A percentile compares a stretch with the other conserved stretches of the same genome.
These are phyloP conservation scores for Mesocentrotus franciscanus DNA, from an alignment of 53 echinoderm and acorn worm species.

Conservation along the genomic window DNA sequence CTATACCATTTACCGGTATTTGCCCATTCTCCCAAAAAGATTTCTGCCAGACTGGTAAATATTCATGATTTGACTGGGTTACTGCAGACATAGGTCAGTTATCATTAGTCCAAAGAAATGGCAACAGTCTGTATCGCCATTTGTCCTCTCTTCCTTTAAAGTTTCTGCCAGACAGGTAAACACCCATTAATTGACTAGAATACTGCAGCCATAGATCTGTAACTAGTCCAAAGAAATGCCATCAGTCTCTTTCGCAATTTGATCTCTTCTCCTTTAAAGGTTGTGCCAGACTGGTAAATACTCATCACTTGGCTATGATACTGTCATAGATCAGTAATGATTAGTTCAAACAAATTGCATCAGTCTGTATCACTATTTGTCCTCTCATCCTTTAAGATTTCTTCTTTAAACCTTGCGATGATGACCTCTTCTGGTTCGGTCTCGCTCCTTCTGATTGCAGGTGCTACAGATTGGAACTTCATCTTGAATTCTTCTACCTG, in stretches of 20 bases:
- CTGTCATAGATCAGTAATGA: neutral
- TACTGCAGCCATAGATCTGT: neutral
- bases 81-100: neutral
- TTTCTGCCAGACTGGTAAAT: constrained; percentile 32
- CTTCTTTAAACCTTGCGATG: constrained; percentile 69
- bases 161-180: constrained; percentile 30
- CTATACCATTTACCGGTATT: neutral
- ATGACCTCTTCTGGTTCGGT: constrained; percentile 75
- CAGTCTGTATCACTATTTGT: constrained; percentile 47
- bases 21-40: constrained; percentile 59
- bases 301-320: neutral
- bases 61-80: too few species aligned
- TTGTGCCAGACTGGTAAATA: neutral
- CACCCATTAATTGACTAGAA: too few species aligned
- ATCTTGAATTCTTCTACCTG: constrained; percentile 90
- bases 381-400: constrained; percentile 74
- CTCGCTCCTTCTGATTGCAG: constrained; percentile 77
- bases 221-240: neutral
- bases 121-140: neutral
- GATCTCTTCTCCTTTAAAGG: neutral
- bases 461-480: constrained; percentile 87
- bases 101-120: neutral
- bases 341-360: neutral
- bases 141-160: constrained; percentile 52
- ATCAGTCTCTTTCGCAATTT: neutral